Conservation (phyloP, 1,140 invertebrate genomes). For the Archegozetes longisetosus region DNA sequence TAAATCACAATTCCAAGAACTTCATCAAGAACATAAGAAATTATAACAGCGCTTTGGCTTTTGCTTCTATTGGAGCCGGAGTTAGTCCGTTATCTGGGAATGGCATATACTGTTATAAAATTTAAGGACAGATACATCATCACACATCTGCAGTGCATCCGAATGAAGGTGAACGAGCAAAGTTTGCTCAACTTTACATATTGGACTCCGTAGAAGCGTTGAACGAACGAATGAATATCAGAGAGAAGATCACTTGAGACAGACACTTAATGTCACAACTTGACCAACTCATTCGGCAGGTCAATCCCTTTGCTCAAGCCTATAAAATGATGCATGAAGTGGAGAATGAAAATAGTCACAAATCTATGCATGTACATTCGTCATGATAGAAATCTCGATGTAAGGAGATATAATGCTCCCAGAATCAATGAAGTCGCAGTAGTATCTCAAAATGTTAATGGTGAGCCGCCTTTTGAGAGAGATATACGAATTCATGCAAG, state of each 20-base stretch:
- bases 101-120: conserved; percentile 30
- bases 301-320: background rate
- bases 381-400: background rate
- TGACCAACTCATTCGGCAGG: background rate
- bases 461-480: background rate
- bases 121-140: conserved; percentile 35
- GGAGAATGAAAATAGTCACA: background rate
- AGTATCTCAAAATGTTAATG: background rate
- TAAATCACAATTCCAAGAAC: no score
- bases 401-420: background rate
- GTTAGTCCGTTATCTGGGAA: conserved; percentile 5
- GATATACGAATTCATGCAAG: background rate
- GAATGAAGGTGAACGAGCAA: conserved; percentile 21
- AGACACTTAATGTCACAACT: conserved; percentile 25
- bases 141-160: conserved; percentile 28
- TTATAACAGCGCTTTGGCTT: conserved; percentile 31
- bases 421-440: background rate
- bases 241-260: background rate
- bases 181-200: conserved; percentile 33
- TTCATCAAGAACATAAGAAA: conserved; percentile 30
- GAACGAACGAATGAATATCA: background rate
- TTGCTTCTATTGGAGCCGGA: conserved; percentile 28
- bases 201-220: background rate
- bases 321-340: background rate
- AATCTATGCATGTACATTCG: background rate